phyloP scores from a whole-genome alignment of 2,113 vertebrate genomes.

The Rattus rattus region DNA sequence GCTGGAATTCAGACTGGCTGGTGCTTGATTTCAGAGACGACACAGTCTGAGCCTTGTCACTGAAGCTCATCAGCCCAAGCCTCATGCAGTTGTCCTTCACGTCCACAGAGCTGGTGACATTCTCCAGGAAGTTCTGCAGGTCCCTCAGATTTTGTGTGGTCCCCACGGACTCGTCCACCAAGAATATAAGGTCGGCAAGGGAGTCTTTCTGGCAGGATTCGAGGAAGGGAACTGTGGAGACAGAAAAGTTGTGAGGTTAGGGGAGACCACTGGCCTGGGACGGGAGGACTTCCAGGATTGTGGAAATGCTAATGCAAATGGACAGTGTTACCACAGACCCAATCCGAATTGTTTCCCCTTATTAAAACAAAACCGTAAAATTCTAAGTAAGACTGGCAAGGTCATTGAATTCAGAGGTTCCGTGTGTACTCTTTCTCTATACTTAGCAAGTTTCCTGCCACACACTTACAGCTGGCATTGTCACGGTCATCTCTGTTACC shows the following conservation, averaged over 20 bases:
- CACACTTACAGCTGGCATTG: too few relatives aligned
- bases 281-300: not conserved
- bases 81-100: conserved; percentile 60
- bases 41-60: not conserved
- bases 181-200: conserved; percentile 79
- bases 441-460: not conserved
- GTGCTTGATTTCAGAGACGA: conserved; percentile 67
- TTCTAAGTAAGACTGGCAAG: not conserved
- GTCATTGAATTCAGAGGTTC: not conserved
- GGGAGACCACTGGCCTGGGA: not conserved
- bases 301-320: not conserved
- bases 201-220: conserved; percentile 70
- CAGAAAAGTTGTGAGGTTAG: not conserved
- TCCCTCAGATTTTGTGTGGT: conserved; percentile 51
- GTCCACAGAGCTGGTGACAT: conserved; percentile 67
- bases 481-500: not conserved
- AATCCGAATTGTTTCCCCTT: not conserved
- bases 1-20: conserved; percentile 56
- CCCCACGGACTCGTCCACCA: conserved; percentile 79
- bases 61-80: conserved; percentile 77
- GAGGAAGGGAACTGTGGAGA: not conserved
- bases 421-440: not conserved
- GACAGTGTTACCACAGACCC: not conserved
- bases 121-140: conserved; percentile 77
- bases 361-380: not conserved